Evolutionary conservation across 2,113 vertebrate genomes (phyloP).

Genomic region (Phalacrocorax aristotelis): DNA sequence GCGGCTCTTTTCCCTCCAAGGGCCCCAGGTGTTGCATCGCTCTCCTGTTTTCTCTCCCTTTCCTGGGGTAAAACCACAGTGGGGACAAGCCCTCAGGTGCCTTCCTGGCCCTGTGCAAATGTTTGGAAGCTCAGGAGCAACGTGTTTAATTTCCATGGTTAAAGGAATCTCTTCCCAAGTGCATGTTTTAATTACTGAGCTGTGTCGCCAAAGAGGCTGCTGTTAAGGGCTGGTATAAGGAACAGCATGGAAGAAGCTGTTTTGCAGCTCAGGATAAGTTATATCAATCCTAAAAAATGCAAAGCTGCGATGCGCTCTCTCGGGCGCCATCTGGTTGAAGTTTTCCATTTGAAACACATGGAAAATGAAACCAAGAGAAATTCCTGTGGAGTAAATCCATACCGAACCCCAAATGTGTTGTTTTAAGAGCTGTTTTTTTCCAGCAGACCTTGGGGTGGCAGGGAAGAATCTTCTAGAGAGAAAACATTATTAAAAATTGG

Average conservation of each 20-base stretch:
- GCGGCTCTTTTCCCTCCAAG: neutral
- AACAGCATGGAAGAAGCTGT: accelerated
- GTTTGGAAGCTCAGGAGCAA: neutral
- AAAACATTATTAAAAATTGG: neutral
- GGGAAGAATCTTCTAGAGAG: neutral
- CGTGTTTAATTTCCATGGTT: accelerated
- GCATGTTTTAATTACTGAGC: neutral
- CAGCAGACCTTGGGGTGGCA: neutral
- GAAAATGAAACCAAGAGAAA: neutral
- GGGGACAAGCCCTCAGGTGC: neutral
- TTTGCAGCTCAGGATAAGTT: neutral
- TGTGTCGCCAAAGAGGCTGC: neutral
- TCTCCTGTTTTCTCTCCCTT: neutral
- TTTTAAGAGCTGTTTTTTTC: neutral
- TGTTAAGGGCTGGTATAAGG: neutral
- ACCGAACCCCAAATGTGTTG: neutral
- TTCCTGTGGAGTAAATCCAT: neutral
- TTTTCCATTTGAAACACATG: neutral
- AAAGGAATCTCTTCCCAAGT: accelerated
- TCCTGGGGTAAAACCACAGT: accelerated
- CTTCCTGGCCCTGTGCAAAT: neutral
- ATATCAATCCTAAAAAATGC: neutral
- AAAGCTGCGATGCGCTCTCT: neutral
- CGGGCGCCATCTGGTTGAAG: constrained; percentile 23
- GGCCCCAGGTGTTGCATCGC: accelerated